Percentiles rank a stretch among this genome's conserved stretches.
phyloP scores from a whole-genome alignment of 2,888 invertebrate genomes.

The Thera britannica region DNA sequence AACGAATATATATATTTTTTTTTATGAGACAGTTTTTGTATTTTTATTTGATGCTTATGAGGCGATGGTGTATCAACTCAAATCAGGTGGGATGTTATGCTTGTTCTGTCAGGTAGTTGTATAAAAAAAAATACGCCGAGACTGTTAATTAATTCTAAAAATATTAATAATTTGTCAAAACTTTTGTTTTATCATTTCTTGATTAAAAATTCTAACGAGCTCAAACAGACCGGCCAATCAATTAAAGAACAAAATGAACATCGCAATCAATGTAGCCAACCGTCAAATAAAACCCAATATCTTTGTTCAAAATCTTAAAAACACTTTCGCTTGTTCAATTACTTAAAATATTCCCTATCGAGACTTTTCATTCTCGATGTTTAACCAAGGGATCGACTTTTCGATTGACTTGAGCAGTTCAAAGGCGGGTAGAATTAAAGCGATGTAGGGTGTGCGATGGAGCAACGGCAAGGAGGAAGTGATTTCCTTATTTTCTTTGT shows the following conservation, averaged over 20 bases:
- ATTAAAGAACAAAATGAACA: slow-evolving; percentile 36
- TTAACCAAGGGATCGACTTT: slow-evolving; percentile 82
- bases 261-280: slow-evolving; percentile 44
- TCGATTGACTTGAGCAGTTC: slow-evolving; percentile 82
- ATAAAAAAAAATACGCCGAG: no score
- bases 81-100: no score
- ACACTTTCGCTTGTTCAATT: slow-evolving; percentile 81
- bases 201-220: slow-evolving; percentile 5
- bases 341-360: slow-evolving; percentile 78
- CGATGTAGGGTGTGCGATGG: slow-evolving; percentile 76
- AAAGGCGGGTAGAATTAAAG: slow-evolving; percentile 81
- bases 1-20: no score
- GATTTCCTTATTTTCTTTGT: slow-evolving; percentile 76
- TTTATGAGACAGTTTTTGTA: no score
- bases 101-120: no score
- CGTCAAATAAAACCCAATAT: slow-evolving; percentile 56
- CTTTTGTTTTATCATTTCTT: not conserved
- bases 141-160: not conserved
- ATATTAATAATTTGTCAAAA: not conserved
- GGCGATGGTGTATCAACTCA: no score
- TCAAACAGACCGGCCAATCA: slow-evolving; percentile 25
- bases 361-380: slow-evolving; percentile 82
- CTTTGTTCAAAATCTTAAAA: slow-evolving; percentile 72
- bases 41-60: no score
- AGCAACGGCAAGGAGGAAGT: slow-evolving; percentile 71